These are phyloP conservation scores for Perithous albicinctus DNA, from an alignment of 2,888 invertebrate genomes.

Conservation along the genomic window DNA sequence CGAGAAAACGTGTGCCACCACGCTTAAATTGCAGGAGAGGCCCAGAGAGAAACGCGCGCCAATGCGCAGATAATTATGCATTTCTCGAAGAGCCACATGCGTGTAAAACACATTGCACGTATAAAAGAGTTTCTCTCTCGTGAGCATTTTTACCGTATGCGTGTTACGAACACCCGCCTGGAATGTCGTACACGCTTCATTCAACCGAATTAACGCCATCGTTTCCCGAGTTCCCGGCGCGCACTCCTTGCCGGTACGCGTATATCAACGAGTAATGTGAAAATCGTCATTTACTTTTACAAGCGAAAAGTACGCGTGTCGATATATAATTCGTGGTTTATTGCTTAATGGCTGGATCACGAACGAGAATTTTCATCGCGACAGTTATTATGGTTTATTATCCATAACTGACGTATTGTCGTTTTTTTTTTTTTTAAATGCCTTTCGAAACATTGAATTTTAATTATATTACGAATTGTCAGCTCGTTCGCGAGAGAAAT, in stretches of 20 bases:
- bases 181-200: conserved; percentile 44
- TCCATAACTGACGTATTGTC: background rate
- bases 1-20: conserved; percentile 12
- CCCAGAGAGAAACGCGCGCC: conserved; percentile 38
- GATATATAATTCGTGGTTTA: conserved; percentile 1
- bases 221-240: too few relatives aligned
- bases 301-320: conserved; percentile 1
- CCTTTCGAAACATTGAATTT: too few relatives aligned
- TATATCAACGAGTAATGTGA: conserved; percentile 8
- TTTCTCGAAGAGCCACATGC: conserved; percentile 60
- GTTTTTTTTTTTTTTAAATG: too few relatives aligned
- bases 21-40: background rate
- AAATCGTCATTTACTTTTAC: conserved; percentile 26
- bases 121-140: conserved; percentile 30
- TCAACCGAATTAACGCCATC: conserved; percentile 41
- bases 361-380: background rate
- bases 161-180: conserved; percentile 29
- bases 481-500: too few relatives aligned
- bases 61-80: conserved; percentile 70
- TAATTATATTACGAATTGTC: too few relatives aligned
- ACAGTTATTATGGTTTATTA: background rate
- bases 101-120: conserved; percentile 52
- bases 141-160: background rate
- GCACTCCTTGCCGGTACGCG: background rate
- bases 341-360: background rate